These are phyloP conservation scores for Maniola jurtina DNA, from an alignment of 1,140 invertebrate species.

Conservation along the genomic window DNA sequence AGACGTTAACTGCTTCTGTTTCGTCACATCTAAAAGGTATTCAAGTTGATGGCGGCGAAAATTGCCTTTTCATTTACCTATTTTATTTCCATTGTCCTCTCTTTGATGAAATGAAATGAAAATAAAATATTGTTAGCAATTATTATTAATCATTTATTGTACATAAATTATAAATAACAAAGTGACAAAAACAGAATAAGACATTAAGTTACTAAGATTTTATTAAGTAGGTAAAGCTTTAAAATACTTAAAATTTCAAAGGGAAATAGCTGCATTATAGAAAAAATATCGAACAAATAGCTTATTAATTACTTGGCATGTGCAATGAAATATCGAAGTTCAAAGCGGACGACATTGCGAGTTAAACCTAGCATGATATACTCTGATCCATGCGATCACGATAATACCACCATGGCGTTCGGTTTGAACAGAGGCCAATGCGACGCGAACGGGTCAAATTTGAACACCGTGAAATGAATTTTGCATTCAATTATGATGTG, in stretches of 20 bases:
- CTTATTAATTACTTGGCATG: too few species aligned
- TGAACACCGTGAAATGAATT: conserved; percentile 11
- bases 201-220: too few species aligned
- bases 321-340: too few species aligned
- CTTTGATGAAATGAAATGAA: neutral
- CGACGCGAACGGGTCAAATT: neutral
- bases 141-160: too few species aligned
- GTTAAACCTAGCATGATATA: neutral
- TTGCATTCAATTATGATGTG: conserved; percentile 17
- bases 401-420: neutral
- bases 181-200: too few species aligned
- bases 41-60: conserved; percentile 1
- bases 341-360: neutral
- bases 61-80: conserved; percentile 3
- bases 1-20: conserved; percentile 10
- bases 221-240: neutral
- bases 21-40: conserved; percentile 13
- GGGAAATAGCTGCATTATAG: too few species aligned
- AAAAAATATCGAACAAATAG: too few species aligned
- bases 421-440: neutral
- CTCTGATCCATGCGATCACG: neutral
- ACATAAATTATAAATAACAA: too few species aligned
- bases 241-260: too few species aligned
- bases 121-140: too few species aligned
- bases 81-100: neutral